These are phyloP conservation scores for Microtus ochrogaster DNA, from an alignment of 2,113 vertebrate genomes.

Conservation along the genomic window DNA sequence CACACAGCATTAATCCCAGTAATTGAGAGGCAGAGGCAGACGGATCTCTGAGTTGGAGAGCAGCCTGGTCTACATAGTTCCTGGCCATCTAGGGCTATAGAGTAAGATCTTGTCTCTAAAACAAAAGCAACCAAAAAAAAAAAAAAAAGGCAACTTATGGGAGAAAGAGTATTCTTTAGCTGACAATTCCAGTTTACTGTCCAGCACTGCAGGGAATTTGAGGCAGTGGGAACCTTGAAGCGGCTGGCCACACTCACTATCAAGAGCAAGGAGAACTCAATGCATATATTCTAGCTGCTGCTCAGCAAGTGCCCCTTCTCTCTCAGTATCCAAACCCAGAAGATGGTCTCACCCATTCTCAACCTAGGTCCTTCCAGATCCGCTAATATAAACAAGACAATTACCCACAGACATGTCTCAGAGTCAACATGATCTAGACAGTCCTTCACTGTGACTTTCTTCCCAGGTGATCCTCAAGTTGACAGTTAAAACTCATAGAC, in stretches of 20 bases:
- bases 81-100: not conserved
- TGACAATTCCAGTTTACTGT: not conserved
- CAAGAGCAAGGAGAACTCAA: not conserved
- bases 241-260: not conserved
- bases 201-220: not conserved
- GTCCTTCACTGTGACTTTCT: not conserved
- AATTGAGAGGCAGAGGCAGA: not conserved
- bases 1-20: not conserved
- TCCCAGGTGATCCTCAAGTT: not conserved
- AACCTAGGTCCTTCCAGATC: not conserved
- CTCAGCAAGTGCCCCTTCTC: not conserved
- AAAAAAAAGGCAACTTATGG: not conserved
- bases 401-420: not conserved
- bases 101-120: not conserved
- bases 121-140: not conserved
- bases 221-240: not conserved
- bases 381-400: not conserved
- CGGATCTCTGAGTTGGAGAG: not conserved
- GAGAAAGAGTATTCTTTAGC: not conserved
- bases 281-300: too few relatives aligned
- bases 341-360: not conserved
- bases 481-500: not conserved
- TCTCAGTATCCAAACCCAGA: not conserved
- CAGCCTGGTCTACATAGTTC: not conserved
- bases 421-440: not conserved